These are phyloP conservation scores for Smittia sp. DNA, from an alignment of 2,888 invertebrate species.

Conservation along the genomic window DNA sequence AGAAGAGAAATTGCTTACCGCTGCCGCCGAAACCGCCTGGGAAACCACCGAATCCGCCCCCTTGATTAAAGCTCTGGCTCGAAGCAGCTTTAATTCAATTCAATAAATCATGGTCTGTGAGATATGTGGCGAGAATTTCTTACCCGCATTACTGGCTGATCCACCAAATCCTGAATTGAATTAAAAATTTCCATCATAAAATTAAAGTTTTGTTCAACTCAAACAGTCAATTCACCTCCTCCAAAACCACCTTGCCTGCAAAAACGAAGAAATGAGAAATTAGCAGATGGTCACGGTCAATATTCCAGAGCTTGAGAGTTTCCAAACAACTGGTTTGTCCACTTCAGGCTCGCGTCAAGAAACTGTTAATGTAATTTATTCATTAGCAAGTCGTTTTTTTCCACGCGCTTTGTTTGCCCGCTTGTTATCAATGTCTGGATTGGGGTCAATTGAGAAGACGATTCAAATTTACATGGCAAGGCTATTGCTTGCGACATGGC, in stretches of 20 bases:
- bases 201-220: too few species aligned
- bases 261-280: neutral
- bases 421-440: too few species aligned
- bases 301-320: neutral
- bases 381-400: neutral
- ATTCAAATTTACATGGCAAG: too few species aligned
- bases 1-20: neutral
- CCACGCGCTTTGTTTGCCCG: neutral
- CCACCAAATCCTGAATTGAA: slow-evolving; percentile 15
- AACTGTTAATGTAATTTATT: neutral
- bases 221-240: too few species aligned
- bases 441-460: too few species aligned
- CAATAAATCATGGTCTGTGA: neutral
- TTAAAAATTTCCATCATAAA: too few species aligned
- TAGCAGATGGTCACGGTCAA: neutral
- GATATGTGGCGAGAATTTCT: neutral
- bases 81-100: neutral
- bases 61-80: slow-evolving; percentile 24
- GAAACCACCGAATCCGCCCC: slow-evolving; percentile 16
- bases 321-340: neutral
- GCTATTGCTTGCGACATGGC: too few species aligned
- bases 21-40: neutral
- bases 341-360: neutral
- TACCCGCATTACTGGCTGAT: neutral
- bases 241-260: neutral